Conservation (phyloP, 2,797 vertebrate species). For the Lutra lutra region DNA sequence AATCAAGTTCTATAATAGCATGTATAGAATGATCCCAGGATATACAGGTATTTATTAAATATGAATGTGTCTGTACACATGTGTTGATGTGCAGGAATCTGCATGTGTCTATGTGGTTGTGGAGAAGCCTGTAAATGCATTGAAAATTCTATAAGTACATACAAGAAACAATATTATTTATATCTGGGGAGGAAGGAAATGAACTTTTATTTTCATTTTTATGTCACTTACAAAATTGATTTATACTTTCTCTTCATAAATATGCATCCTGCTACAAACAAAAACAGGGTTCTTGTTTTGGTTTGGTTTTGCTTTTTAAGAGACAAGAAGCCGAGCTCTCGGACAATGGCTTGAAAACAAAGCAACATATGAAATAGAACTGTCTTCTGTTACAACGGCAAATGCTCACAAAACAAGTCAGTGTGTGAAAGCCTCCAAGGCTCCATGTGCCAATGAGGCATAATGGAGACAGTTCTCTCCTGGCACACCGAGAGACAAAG, state of each 20-base stretch:
- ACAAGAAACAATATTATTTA: background rate
- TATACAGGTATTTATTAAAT: background rate
- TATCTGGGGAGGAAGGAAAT: background rate
- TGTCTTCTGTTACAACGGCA: conserved; percentile 66
- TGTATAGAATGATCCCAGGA: background rate
- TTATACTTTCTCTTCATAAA: conserved; percentile 16
- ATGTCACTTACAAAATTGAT: background rate
- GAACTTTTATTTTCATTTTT: conserved; percentile 43
- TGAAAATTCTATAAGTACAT: background rate
- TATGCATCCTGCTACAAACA: background rate
- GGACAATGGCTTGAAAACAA: conserved; percentile 77
- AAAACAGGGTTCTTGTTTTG: background rate
- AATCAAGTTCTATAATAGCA: background rate
- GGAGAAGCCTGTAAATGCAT: background rate
- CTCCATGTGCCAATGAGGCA: conserved; percentile 70
- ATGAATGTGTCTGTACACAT: background rate
- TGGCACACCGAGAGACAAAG: conserved; percentile 80
- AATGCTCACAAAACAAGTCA: conserved; percentile 80
- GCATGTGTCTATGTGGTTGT: background rate
- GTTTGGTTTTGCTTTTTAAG: background rate
- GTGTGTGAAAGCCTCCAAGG: conserved; percentile 77
- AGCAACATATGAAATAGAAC: conserved; percentile 79
- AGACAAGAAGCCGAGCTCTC: conserved; percentile 18
- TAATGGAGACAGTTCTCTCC: conserved; percentile 84
- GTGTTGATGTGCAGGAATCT: background rate